phyloP scores from a whole-genome alignment of 2,888 invertebrate genomes.

The Cosmia pyralina region DNA sequence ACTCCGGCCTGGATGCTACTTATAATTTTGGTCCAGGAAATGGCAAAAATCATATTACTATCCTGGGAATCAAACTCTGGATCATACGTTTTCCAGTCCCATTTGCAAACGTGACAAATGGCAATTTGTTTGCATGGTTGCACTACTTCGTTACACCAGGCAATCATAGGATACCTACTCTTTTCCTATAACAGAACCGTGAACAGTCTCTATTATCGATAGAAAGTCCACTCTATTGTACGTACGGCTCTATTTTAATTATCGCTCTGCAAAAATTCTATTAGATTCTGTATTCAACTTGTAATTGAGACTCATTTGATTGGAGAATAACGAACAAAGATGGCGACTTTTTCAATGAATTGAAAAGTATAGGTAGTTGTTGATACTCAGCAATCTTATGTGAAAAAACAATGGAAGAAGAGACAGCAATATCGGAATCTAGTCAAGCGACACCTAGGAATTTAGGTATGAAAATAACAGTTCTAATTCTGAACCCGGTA shows the following conservation, averaged over 20 bases:
- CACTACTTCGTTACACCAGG: conserved; percentile 4
- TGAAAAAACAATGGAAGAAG: not conserved
- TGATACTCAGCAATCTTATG: not conserved
- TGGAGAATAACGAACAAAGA: conserved; percentile 24
- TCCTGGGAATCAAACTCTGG: not conserved
- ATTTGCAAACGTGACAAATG: not conserved
- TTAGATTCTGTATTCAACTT: conserved; percentile 39
- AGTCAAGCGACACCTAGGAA: not conserved
- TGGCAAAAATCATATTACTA: not conserved
- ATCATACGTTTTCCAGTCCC: not conserved
- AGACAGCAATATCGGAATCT: not conserved
- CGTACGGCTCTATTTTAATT: conserved; percentile 39
- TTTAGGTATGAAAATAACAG: too few species aligned
- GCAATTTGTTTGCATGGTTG: not conserved
- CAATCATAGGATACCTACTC: conserved; percentile 1
- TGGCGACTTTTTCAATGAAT: conserved; percentile 1
- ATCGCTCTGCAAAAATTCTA: conserved; percentile 25
- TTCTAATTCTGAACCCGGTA: too few species aligned
- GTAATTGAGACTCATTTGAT: conserved; percentile 18
- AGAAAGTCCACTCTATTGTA: conserved; percentile 44
- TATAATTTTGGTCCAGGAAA: not conserved
- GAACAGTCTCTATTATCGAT: conserved; percentile 9
- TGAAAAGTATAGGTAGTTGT: not conserved
- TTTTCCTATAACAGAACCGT: not conserved
- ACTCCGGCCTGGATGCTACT: too few species aligned